Evolutionary conservation across 2,888 invertebrate species (phyloP), one percentile per base, ranked within the genome.

Genomic region (Pyralis farinalis): DNA sequence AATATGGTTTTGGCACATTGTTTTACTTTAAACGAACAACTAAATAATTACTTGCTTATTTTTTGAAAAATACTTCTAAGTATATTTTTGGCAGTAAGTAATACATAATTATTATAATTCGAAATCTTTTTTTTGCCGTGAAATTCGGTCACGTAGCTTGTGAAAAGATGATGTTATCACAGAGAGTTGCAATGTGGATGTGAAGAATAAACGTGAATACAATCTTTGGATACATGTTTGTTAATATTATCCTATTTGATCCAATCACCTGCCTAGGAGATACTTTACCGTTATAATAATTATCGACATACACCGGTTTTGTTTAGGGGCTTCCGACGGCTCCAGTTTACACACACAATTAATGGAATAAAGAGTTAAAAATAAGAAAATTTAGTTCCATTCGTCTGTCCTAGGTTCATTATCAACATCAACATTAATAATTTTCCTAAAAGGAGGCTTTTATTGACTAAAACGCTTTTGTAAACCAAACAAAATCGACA

Each of bases 121-220:
- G 8, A 40, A 45, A 12, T 10, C 7, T 21, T 3, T 16, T 3
- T 16, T 9, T 43, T 41, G 37, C 31, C 50, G 42, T 46, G 43
- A 60, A 70, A 68, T 63, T 64, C 61, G 63, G 55, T 55, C 41
- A 41, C 43, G 53, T 37, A 58, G 34, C 40, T 50, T 43, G 61
- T 66, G 65, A 70, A 68, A 59, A 43, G 67, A 69, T 69, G 63
- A 65, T 61, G 47, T 16, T 68, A 78, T 77, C 77, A 76, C 77
- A 76, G 73, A 72, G 67, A 70, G 67, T 69, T 63, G 51, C 49
- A 57, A 57, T 31, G 42, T 54, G 49, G 47, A 36, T 30, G 37
- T 30, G 40, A 34, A 45, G 31, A 40, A 40, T 42, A 32, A 36
- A 41, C 29, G 43, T 43, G 40, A 36, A 37, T 40, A 43, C 37